Evolutionary conservation across 2,888 invertebrate genomes (phyloP), one percentile per base, ranked within the genome.

Genomic region (Mesorhabditis spiculigera): DNA sequence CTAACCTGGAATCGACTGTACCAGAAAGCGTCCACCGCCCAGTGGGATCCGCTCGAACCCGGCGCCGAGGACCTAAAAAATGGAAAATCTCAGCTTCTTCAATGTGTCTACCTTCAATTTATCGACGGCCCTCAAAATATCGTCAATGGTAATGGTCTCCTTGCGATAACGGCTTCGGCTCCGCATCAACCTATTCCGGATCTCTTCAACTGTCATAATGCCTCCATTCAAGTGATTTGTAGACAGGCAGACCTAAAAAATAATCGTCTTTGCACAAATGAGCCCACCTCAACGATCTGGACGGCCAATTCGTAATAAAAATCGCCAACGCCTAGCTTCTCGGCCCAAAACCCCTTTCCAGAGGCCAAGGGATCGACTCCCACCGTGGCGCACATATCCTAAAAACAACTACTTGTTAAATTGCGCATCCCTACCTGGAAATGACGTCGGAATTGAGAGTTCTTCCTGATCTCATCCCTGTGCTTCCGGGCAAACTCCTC

Each of bases 231-330:
- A 76, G n/a, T 94, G 92, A 86, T 92, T 94, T 0, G 94, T 93
- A 1, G 98, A 93, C 83, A 98, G n/a, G n/a, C n/a, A n/a, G 0
- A 97, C 94, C 78, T 79, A n/a, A n/a, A n/a, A n/a, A n/a, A n/a
- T n/a, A n/a, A n/a, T n/a, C n/a, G n/a, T n/a, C n/a, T n/a, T n/a
- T n/a, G n/a, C n/a, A n/a, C n/a, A n/a, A n/a, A n/a, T n/a, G n/a
- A n/a, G n/a, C n/a, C n/a, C 63, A 79, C 79, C 89, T 99, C 98
- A 0, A 99, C 93, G 78, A 97, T 93, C 89, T 98, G 97, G 0
- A 99, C 94, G 50, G 93, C 93, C 28, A 99, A 88, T 87, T 98
- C 97, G 86, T 97, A 99, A 86, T 99, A 99, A 87, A 97, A 98
- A 86, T 97, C 97, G 45, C 98, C 97, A 83, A 99, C 94, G n/a